Evolutionary conservation across 2,888 invertebrate genomes (phyloP), one percentile per base, ranked within the genome.

Genomic region (Microctonus aethiopoides): DNA sequence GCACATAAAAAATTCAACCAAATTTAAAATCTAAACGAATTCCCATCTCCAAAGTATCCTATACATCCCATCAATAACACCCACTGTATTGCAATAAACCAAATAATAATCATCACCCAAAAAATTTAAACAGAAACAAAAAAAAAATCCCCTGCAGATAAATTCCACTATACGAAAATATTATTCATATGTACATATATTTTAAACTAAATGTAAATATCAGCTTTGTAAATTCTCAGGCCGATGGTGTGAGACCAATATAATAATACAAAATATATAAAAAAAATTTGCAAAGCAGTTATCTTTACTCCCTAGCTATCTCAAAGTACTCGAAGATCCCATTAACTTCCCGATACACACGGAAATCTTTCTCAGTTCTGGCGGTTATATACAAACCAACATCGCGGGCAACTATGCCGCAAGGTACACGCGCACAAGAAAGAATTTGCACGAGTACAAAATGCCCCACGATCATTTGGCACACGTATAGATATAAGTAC

Each of bases 231-330:
- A 54, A 59, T 59, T 62, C 64, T 69, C 56, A 36, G 26, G 22
- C 24, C 22, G 4, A 51, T n/a, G 51, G 32, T 32, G 16, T 24
- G 29, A 41, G 32, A 51, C 10, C 51, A 41, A 63, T 51, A 29
- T 64, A 65, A 70, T 70, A 63, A 68, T 64, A 32, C 56, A 61
- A 51, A 67, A 71, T 46, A 7, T 5, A 29, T 29, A 29, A 20
- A 57, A 34, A 61, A 29, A 16, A n/a, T 10, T 39, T 26, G 26
- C 39, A 13, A 39, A 46, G 36, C 56, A 7, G 10, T 54, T 46
- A 16, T 16, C 16, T 46, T 46, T 20, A 46, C 16, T 46, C 46
- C n/a, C 46, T 3, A 16, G n/a, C 57, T 32, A 57, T 57, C 29
- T 57, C 32, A 20, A 57, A 34, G 26, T 57, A 57, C 57, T 57